Evolutionary conservation across 2,888 invertebrate genomes (phyloP), one percentile per base, ranked within the genome.

Genomic region (Strigamia transsilvanica): DNA sequence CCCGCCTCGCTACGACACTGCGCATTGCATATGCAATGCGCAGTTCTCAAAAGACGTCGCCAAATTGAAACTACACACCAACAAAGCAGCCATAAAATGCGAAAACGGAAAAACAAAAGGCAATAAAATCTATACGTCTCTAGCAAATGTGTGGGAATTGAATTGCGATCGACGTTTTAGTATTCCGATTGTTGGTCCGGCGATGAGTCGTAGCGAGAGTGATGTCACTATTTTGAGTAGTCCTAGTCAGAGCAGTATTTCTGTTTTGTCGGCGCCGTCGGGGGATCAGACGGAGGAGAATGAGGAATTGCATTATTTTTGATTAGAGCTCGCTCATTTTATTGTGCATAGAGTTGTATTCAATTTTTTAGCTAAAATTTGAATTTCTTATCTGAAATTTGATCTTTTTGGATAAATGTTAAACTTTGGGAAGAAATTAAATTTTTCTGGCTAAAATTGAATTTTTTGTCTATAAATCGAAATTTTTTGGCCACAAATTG

Each of bases 141-240:
- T 9, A 6, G 41, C 12, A 6, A 46, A 15, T 4, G 77, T 21
- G 13, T 7, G 12, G 23, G 23, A 34, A 6, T 21, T 2, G 12
- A n/a, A 27, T 27, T 9, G 21, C 32, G 38, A 27, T 10, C 32
- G 38, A 12, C 38, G 34, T 21, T 4, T 78, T 5, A 61, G 61
- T 61, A 41, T 41, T 42, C 38, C 42, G 3, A 42, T 18, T 38
- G 34, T n/a, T 21, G n/a, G 12, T 6, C 38, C 78, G 10, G 38
- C 32, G 10, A 78, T 80, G 80, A 7, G 46, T 81, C 88, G 87
- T 83, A 89, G 88, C 83, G 92, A 92, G 85, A 93, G 93, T 87
- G 93, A 93, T 85, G 91, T 93, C 83, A 92, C 93, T 85, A 90
- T 93, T 73, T 89, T 93, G 32, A 92, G 92, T 83, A 92, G 92